phyloP scores from a whole-genome alignment of 1,140 invertebrate genomes.

The Caenorhabditis remanei region DNA sequence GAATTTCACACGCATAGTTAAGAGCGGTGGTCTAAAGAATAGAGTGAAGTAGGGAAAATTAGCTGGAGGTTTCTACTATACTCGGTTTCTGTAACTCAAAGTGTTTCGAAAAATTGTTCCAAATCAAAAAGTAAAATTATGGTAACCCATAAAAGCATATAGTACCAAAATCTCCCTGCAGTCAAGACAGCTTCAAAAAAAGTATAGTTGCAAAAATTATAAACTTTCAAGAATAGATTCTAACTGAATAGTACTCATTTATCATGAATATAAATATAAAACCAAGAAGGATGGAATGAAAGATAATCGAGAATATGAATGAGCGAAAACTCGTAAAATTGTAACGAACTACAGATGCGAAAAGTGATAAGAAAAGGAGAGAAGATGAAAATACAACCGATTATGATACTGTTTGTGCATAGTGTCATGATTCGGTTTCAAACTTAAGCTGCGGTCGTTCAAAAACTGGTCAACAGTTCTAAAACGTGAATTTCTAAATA shows the following conservation, averaged over 20 bases:
- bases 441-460: neutral
- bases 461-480: neutral
- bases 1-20: neutral
- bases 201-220: neutral
- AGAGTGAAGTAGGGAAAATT: too few species aligned
- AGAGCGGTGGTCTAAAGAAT: neutral
- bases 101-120: too few species aligned
- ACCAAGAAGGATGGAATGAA: conserved; percentile 5
- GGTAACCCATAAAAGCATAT: too few species aligned
- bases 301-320: neutral
- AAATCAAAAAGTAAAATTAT: too few species aligned
- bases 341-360: conserved; percentile 52
- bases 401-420: conserved; percentile 50
- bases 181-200: neutral
- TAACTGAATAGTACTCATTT: neutral
- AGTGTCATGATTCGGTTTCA: conserved; percentile 2
- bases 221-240: too few species aligned
- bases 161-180: too few species aligned
- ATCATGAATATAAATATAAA: conserved; percentile 32
- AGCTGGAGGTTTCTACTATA: too few species aligned
- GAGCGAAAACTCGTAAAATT: conserved; percentile 41
- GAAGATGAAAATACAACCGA: conserved; percentile 7
- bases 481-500: too few species aligned
- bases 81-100: too few species aligned
- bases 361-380: conserved; percentile 16